Percentiles rank a stretch among this genome's conserved stretches.
Conservation (phyloP, 2,888 invertebrate species). For the Caenorhabditis plicata region DNA sequence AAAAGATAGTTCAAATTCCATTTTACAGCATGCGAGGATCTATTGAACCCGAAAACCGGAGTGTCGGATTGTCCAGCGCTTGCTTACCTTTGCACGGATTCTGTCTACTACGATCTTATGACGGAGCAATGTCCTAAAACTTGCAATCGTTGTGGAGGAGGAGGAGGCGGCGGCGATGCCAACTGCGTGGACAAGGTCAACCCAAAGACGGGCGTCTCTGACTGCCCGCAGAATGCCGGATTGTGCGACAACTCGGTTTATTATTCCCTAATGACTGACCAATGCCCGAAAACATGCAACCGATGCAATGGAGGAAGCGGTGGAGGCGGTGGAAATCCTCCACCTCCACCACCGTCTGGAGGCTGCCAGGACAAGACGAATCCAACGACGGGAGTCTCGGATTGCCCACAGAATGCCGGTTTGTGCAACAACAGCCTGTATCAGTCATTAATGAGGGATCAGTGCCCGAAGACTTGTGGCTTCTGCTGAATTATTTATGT, state of each 20-base stretch:
- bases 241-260: slow-evolving; percentile 33
- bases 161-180: too few relatives aligned
- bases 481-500: too few relatives aligned
- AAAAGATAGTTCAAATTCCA: too few relatives aligned
- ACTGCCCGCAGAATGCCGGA: slow-evolving; percentile 21
- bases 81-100: slow-evolving; percentile 26
- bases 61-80: slow-evolving; percentile 18
- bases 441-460: too few relatives aligned
- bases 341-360: too few relatives aligned
- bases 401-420: too few relatives aligned
- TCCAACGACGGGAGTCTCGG: too few relatives aligned
- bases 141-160: slow-evolving; percentile 24
- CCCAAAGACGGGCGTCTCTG: slow-evolving; percentile 32
- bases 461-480: too few relatives aligned
- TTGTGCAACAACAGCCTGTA: too few relatives aligned
- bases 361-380: too few relatives aligned
- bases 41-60: slow-evolving; percentile 6
- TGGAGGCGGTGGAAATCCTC: too few relatives aligned
- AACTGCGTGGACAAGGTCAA: slow-evolving; percentile 31
- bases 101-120: slow-evolving; percentile 29
- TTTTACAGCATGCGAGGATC: slow-evolving; percentile 9
- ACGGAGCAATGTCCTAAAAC: slow-evolving; percentile 30
- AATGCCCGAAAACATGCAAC: slow-evolving; percentile 36
- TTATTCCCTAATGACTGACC: slow-evolving; percentile 31
- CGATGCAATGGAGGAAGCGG: too few relatives aligned